Evolutionary conservation across 1,140 invertebrate species (phyloP), one percentile per base, ranked within the genome.

Genomic region (Eufriesea mexicana): DNA sequence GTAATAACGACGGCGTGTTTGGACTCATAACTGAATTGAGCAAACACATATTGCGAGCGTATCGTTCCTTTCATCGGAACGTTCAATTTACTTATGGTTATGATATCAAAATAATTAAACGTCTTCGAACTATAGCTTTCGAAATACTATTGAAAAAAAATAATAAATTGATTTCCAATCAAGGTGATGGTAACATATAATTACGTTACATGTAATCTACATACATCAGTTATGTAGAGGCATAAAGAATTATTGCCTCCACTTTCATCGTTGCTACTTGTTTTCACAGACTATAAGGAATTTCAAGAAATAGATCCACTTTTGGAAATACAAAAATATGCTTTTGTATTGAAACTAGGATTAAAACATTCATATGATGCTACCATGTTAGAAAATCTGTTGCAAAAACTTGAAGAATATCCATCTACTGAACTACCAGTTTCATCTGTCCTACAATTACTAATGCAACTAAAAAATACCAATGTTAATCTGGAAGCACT

Each of bases 61-160:
- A 91, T 73, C 78, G 77, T 16, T 54, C 74, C 12, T 18, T 35
- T 49, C 28, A 25, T 35, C 49, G 28, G 20, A 76, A 66, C 16
- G 4, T 66, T 25, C 79, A 20, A 14, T 51, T 67, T 51, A 51
- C 25, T 42, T 57, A 76, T 16, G 79, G 67, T 51, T 42, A 86
- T 49, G 73, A 88, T 74, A 47, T 80, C 0, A 85, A 82, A 25
- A 79, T 79, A 77, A 57, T 93, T 6, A 90, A 86, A 77, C 86
- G 77, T 75, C 75, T 93, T 35, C 90, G 92, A 47, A 82, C 84
- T 0, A 91, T 74, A 61, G 88, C 91, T 14, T 94, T 91, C 54
- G 93, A 92, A 79, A 93, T 94, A 85, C 81, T 94, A 23, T 77
- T 94, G 10, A 93, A 93, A 20, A 94, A 92, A 81, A 84, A 72